Conservation (phyloP, 2,113 vertebrate species). For the Erinaceus europaeus region DNA sequence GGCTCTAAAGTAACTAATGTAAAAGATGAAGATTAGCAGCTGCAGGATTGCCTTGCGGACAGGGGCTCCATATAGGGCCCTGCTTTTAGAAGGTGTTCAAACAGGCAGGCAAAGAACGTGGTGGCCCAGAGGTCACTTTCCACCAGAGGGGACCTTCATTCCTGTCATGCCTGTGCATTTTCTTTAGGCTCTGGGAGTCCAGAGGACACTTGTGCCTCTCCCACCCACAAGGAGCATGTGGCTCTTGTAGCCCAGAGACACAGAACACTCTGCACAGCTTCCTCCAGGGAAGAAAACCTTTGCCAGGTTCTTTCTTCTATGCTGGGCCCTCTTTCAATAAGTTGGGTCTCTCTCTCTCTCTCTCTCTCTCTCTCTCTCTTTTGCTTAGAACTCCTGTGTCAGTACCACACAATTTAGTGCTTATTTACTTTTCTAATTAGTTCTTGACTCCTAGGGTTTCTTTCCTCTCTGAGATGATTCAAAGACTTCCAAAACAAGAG, state of each 20-base stretch:
- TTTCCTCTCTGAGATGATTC: background rate
- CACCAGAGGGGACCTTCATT: background rate
- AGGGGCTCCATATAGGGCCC: background rate
- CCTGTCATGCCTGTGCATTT: background rate
- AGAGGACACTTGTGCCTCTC: background rate
- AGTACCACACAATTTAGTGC: background rate
- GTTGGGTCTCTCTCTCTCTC: too few species aligned
- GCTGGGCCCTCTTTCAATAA: background rate
- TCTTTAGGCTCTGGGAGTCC: background rate
- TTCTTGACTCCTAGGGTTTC: background rate
- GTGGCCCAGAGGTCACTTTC: background rate
- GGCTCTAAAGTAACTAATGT: conserved; percentile 58
- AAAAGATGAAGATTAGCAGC: conserved; percentile 56
- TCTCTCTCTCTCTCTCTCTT: background rate
- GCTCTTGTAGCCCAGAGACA: background rate
- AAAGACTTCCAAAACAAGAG: background rate
- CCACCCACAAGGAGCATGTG: background rate
- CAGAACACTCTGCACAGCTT: background rate
- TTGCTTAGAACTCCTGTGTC: background rate
- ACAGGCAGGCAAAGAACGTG: too few species aligned
- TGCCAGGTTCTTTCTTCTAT: background rate
- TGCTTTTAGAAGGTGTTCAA: background rate
- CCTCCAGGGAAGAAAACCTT: background rate
- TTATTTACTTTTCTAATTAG: background rate
- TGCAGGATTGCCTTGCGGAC: conserved; percentile 15